Percentiles rank a stretch among this genome's conserved stretches.
These are phyloP conservation scores for Collichthys lucidus DNA, from an alignment of 2,113 vertebrate genomes.

Conservation along the genomic window DNA sequence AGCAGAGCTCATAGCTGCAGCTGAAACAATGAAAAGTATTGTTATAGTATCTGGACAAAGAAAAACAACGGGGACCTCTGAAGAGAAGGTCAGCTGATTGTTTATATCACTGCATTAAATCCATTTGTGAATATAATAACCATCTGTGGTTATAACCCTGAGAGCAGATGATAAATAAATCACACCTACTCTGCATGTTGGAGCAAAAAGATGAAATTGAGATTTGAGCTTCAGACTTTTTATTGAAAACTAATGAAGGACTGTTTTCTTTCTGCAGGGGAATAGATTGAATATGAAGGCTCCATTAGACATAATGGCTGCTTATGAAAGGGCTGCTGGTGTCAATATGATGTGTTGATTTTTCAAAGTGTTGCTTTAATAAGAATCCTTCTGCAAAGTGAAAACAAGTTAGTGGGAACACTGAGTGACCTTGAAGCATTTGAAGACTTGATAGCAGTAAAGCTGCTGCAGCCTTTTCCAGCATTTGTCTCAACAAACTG, in stretches of 20 bases:
- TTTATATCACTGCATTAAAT: background rate
- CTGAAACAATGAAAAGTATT: background rate
- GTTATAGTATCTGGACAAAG: background rate
- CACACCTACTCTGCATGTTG: background rate
- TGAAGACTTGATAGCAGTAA: background rate
- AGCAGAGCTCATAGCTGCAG: background rate
- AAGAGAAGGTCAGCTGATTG: background rate
- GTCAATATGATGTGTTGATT: background rate
- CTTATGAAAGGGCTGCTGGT: background rate
- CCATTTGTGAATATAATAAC: background rate
- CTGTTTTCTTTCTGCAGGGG: background rate
- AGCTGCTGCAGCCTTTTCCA: background rate
- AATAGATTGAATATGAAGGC: background rate
- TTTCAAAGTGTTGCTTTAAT: background rate
- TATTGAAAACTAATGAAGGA: background rate
- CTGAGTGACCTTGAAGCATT: constrained; percentile 12
- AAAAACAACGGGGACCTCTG: background rate
- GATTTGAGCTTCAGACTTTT: background rate
- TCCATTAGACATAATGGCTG: background rate
- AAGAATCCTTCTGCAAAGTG: background rate
- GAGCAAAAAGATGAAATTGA: background rate
- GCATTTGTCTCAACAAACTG: background rate
- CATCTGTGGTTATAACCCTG: background rate
- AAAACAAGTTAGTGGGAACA: constrained; percentile 6
- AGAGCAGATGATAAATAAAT: background rate